Evolutionary conservation across 2,113 vertebrate genomes (phyloP).

Genomic region (Centropus unirufus): DNA sequence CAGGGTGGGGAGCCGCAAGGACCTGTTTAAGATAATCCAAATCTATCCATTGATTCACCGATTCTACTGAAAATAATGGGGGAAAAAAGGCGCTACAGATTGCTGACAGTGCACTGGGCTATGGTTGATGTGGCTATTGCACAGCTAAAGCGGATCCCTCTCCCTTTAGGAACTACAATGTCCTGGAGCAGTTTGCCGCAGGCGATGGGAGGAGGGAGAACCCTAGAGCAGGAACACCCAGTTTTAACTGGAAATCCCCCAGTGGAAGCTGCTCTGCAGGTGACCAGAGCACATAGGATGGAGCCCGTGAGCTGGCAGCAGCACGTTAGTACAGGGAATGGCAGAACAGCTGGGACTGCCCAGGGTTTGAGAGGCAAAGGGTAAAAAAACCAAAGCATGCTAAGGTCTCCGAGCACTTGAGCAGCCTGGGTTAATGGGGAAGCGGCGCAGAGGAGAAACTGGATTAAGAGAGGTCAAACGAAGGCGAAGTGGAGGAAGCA

Average conservation of each 20-base stretch:
- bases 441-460: slow-evolving; percentile 22
- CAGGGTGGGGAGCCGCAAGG: background rate
- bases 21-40: background rate
- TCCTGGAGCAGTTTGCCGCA: background rate
- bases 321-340: background rate
- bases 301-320: background rate
- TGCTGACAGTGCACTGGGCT: background rate
- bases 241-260: background rate
- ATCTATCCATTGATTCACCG: background rate
- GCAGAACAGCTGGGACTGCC: background rate
- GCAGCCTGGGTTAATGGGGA: slow-evolving; percentile 21
- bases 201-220: background rate
- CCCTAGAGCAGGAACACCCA: background rate
- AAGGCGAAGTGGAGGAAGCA: background rate
- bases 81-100: background rate
- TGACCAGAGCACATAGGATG: background rate
- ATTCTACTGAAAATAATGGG: background rate
- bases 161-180: background rate
- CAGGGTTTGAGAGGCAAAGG: background rate
- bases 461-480: background rate
- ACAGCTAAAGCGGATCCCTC: background rate
- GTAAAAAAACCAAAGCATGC: background rate
- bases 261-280: background rate
- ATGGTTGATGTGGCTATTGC: background rate
- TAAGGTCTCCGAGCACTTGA: background rate